Conservation (phyloP, 1,140 invertebrate genomes). For the Drosophila sturtevanti region DNA sequence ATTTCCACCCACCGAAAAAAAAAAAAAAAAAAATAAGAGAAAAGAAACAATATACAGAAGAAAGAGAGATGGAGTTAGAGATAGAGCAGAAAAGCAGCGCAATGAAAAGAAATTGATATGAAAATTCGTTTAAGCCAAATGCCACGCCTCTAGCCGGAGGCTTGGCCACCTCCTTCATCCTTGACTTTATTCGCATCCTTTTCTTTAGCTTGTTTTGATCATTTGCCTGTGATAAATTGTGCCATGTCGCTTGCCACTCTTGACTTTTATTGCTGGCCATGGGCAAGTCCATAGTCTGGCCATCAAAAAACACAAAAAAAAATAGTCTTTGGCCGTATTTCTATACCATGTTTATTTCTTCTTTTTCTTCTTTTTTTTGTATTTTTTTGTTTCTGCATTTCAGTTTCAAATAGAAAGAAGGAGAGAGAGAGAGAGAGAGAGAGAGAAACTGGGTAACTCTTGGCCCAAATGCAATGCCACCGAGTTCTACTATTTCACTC, state of each 20-base stretch:
- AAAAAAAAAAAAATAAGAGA: conserved; percentile 14
- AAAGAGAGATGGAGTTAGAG: conserved; percentile 17
- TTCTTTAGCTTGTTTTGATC: conserved; percentile 62
- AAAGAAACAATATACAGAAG: too few species aligned
- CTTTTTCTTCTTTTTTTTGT: background rate
- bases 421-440: background rate
- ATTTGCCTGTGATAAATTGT: conserved; percentile 78
- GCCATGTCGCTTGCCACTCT: conserved; percentile 71
- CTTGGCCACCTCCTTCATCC: conserved; percentile 31
- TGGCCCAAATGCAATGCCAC: conserved; percentile 44
- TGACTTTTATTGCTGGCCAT: conserved; percentile 76
- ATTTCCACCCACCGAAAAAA: conserved; percentile 23
- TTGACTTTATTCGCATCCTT: conserved; percentile 8
- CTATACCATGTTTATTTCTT: conserved; percentile 6
- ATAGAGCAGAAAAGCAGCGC: background rate
- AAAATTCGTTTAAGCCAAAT: conserved; percentile 69
- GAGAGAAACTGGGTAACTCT: conserved; percentile 49
- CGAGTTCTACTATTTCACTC: conserved; percentile 15
- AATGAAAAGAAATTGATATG: conserved; percentile 60
- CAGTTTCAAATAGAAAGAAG: background rate
- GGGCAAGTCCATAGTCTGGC: conserved; percentile 55
- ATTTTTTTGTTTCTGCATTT: conserved; percentile 4
- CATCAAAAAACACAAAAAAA: conserved; percentile 57
- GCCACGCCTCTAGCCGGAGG: conserved; percentile 51
- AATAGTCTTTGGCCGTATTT: conserved; percentile 46